Percentiles rank a stretch among this genome's conserved stretches.
Conservation (phyloP, 2,888 invertebrate species). For the Lypha dubia region DNA sequence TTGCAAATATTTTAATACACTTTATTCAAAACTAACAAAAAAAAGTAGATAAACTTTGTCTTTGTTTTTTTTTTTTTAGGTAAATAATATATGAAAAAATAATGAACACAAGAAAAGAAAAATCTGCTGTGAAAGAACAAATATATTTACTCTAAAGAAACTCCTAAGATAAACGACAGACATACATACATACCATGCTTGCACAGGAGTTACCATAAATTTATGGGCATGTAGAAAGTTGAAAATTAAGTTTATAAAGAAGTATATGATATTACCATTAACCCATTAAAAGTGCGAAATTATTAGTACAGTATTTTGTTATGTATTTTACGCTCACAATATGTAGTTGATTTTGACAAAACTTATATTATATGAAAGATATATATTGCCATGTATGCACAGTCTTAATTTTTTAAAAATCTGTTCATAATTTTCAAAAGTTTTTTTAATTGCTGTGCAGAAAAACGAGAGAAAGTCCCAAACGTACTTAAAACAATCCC, state of each 20-base stretch:
- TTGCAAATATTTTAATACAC: conserved; percentile 46
- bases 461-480: too few species aligned
- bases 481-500: too few species aligned
- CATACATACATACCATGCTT: background rate
- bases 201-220: background rate
- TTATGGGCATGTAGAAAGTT: background rate
- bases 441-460: too few species aligned
- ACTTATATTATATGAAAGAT: too few species aligned
- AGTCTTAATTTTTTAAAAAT: too few species aligned
- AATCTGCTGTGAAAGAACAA: conserved; percentile 2
- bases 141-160: conserved; percentile 36
- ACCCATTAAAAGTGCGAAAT: conserved; percentile 2
- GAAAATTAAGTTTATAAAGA: background rate
- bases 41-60: conserved; percentile 29
- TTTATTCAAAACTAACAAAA: conserved; percentile 31
- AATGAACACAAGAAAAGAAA: background rate
- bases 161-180: conserved; percentile 24
- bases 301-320: too few species aligned
- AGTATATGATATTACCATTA: conserved; percentile 13
- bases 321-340: too few species aligned
- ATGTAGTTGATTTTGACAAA: too few species aligned
- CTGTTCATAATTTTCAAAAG: too few species aligned
- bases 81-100: conserved; percentile 3
- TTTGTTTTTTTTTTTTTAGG: conserved; percentile 25
- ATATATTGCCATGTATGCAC: too few species aligned